These are phyloP conservation scores for Acrocera orbiculus DNA, from an alignment of 2,888 invertebrate species.

Conservation along the genomic window DNA sequence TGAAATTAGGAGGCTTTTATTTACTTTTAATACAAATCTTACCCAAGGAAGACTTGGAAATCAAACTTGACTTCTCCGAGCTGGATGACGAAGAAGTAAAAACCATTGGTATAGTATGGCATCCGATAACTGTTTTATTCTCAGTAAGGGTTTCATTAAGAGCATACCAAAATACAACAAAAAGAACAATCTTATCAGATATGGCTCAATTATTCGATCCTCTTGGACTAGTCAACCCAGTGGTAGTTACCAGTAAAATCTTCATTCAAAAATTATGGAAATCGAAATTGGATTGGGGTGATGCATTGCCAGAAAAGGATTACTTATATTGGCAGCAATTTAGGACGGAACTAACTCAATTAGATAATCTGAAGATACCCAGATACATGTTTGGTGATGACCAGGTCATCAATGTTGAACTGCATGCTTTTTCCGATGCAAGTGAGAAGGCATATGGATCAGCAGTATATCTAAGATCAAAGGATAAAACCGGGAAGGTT, in stretches of 20 bases:
- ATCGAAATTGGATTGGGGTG: conserved; percentile 5
- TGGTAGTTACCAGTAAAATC: conserved; percentile 3
- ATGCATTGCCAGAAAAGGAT: background rate
- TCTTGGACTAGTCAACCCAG: conserved; percentile 5
- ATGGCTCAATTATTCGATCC: conserved; percentile 4
- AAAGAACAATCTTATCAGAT: background rate
- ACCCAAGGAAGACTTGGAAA: background rate
- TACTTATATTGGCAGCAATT: background rate
- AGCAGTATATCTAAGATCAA: conserved; percentile 9
- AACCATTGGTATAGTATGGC: background rate
- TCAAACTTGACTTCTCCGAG: background rate
- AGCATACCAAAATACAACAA: background rate
- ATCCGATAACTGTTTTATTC: background rate
- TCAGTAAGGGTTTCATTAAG: background rate
- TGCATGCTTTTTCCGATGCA: conserved; percentile 14
- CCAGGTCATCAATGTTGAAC: background rate
- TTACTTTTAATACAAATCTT: background rate
- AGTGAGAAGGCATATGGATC: conserved; percentile 13
- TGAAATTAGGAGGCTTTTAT: background rate
- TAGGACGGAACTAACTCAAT: no score
- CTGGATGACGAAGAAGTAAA: background rate
- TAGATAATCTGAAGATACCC: background rate
- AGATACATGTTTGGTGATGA: no score
- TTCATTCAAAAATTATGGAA: conserved; percentile 7
- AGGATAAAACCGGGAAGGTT: background rate